These are phyloP conservation scores for Andricus quercusramuli DNA, from an alignment of 2,888 invertebrate species.

Conservation along the genomic window DNA sequence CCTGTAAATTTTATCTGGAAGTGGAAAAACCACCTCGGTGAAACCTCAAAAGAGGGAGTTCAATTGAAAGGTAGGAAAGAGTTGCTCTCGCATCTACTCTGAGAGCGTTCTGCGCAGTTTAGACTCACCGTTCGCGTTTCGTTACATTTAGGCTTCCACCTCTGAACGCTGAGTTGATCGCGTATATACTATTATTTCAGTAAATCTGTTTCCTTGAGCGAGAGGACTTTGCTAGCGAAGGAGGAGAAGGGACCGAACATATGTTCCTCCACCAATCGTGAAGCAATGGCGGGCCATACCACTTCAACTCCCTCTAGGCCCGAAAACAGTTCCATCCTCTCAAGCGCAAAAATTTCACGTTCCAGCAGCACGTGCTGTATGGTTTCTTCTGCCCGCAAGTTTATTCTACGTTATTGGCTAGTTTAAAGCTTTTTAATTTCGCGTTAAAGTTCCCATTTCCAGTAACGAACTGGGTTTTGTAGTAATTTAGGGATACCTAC, in stretches of 20 bases:
- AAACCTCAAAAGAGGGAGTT: no score
- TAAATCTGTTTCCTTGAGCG: neutral
- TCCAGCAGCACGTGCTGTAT: no score
- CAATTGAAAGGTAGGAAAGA: neutral
- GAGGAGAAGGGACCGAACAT: no score
- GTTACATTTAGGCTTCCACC: neutral
- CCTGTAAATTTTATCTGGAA: no score
- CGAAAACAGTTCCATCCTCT: no score
- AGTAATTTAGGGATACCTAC: neutral
- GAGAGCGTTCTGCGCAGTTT: no score
- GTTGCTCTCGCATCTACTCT: neutral
- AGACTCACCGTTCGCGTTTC: neutral
- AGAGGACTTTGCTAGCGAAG: neutral
- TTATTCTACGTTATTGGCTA: no score
- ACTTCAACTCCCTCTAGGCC: no score
- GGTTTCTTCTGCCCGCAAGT: no score
- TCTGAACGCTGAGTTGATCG: no score
- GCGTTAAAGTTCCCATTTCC: neutral
- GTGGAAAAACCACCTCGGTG: no score
- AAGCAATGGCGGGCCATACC: neutral
- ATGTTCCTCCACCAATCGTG: neutral
- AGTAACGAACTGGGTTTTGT: neutral
- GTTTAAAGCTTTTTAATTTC: neutral
- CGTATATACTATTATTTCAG: no score
- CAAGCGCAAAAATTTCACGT: accelerated